phyloP scores from a whole-genome alignment of 2,797 vertebrate genomes.

The Cryptoprocta ferox region DNA sequence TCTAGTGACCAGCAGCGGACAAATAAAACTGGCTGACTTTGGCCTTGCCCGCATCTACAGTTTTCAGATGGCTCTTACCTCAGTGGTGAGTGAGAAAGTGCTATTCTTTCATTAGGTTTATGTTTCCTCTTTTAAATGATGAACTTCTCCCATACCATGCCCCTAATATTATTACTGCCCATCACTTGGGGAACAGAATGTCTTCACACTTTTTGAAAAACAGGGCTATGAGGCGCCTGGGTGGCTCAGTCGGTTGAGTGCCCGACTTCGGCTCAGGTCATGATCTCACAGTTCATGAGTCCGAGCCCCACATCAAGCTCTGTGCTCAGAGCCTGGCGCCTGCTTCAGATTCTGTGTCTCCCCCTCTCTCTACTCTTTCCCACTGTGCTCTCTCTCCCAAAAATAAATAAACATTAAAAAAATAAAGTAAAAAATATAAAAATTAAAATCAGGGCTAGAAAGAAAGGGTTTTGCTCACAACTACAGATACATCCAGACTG shows the following conservation, averaged over 20 bases:
- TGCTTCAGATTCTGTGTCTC: too few relatives aligned
- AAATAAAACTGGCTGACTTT: conserved; percentile 99
- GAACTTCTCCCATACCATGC: not conserved
- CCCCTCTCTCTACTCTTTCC: too few relatives aligned
- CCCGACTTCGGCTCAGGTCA: too few relatives aligned
- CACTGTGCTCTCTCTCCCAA: too few relatives aligned
- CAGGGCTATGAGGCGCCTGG: not conserved
- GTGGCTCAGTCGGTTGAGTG: too few relatives aligned
- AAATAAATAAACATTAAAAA: too few relatives aligned
- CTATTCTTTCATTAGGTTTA: conserved; percentile 33
- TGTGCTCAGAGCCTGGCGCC: too few relatives aligned
- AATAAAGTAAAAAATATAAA: too few relatives aligned
- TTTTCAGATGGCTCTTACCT: conserved; percentile 99
- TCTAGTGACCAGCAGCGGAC: conserved; percentile 97
- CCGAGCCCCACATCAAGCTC: too few relatives aligned
- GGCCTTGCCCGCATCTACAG: conserved; percentile 99
- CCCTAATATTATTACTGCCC: not conserved
- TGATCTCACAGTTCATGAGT: too few relatives aligned
- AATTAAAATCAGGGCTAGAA: not conserved
- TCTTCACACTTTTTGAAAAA: not conserved
- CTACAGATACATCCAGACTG: not conserved
- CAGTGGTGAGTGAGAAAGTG: conserved; percentile 93
- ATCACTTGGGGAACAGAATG: not conserved
- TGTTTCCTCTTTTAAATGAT: not conserved
- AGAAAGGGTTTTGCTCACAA: not conserved